Evolutionary conservation across 2,797 vertebrate species (phyloP), one percentile per base, ranked within the genome.

Genomic region (Sylvilagus floridanus): DNA sequence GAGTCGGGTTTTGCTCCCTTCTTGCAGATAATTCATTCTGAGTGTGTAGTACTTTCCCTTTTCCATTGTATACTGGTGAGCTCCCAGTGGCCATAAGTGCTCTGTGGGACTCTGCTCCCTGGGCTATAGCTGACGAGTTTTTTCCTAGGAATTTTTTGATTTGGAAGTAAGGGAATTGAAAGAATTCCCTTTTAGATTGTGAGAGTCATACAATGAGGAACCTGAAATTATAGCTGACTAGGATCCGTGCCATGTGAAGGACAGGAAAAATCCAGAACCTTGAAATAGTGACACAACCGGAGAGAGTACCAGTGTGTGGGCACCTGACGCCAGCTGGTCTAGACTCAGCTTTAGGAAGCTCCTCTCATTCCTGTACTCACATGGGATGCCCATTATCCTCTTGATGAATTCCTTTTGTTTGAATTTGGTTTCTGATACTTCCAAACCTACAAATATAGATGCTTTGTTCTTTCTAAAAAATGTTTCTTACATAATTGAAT

Each of bases 351-450:
- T n/a, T 78, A 9, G 28, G 69, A 26, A 60, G 5, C 13, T 7
- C 17, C 57, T 69, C n/a, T 83, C 65, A 35, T n/a, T 85, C n/a
- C 26, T 60, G 1, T 2, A 7, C 17, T 37, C 52, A 37, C 7
- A 17, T 19, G 9, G 0, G 4, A 4, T 52, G 4, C 7, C 16
- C 47, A 4, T 32, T 63, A 75, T 63, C 65, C 22, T 91, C 12
- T n/a, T 26, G 65, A 30, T 57, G 69, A 94, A 78, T 88, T 63
- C 19, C 30, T 11, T 77, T 63, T 62, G 26, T 83, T 79, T 79
- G 72, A 69, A 63, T 84, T 72, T 42, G 24, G n/a, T 66, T 89
- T 89, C 63, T 77, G 66, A 65, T 62, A 71, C 30, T 42, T 93
- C 75, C 52, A 68, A 68, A 81, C 54, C 54, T 81, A 57, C 90